These are phyloP conservation scores for Euzetes globulus DNA, from an alignment of 2,888 invertebrate species.

Conservation along the genomic window DNA sequence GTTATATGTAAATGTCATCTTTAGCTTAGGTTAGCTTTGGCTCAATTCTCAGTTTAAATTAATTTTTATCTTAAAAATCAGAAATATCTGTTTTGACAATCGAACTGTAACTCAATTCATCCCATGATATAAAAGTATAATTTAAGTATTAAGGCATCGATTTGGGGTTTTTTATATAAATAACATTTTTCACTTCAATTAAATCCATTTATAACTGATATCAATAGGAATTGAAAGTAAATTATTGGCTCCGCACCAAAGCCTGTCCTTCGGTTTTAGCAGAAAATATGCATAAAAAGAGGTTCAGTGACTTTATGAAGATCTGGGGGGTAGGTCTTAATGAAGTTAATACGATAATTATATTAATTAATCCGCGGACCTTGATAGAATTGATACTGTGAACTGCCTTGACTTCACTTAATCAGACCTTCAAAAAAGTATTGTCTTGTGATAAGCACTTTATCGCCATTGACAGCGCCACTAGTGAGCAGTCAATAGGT, in stretches of 20 bases:
- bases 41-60: too few species aligned
- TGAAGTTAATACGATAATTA: neutral
- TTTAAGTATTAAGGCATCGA: too few species aligned
- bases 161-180: too few species aligned
- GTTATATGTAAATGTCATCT: too few species aligned
- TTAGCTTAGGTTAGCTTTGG: too few species aligned
- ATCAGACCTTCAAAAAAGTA: neutral
- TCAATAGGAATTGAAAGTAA: too few species aligned
- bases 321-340: neutral
- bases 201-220: too few species aligned
- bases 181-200: too few species aligned
- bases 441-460: neutral
- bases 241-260: constrained; percentile 1
- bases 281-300: neutral
- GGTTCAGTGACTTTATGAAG: neutral
- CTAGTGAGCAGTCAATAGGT: neutral
- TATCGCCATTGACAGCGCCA: neutral
- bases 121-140: too few species aligned
- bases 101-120: too few species aligned
- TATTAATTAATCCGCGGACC: neutral
- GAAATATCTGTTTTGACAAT: too few species aligned
- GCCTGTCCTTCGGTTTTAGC: neutral
- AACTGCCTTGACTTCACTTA: constrained; percentile 12
- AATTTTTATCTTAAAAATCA: too few species aligned
- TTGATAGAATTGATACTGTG: neutral